Percentiles rank a stretch among this genome's conserved stretches.
Conservation (phyloP, 2,113 vertebrate genomes). For the Pimephales promelas region DNA sequence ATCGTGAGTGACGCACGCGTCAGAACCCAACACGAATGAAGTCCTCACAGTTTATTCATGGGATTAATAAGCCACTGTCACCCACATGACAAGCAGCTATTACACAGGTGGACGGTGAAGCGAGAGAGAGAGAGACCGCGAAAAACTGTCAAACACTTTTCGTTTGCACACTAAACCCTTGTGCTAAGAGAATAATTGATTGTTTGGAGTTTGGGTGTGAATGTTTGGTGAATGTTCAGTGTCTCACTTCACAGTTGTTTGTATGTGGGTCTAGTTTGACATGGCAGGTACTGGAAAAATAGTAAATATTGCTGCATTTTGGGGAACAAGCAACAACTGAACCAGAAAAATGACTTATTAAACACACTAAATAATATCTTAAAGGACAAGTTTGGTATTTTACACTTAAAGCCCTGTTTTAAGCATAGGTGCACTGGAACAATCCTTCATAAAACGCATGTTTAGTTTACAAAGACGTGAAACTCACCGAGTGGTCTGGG, state of each 20-base stretch:
- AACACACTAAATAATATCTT: not conserved
- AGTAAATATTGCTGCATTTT: not conserved
- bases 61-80: not conserved
- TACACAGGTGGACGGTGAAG: conserved; percentile 8
- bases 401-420: too few relatives aligned
- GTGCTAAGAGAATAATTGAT: conserved; percentile 13
- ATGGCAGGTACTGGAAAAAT: not conserved
- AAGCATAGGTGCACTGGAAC: too few relatives aligned
- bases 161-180: conserved; percentile 8
- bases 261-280: not conserved
- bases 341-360: not conserved
- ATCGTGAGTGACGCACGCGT: conserved; percentile 16
- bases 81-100: conserved; percentile 1
- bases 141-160: conserved; percentile 5
- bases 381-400: too few relatives aligned
- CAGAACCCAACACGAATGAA: not conserved
- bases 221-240: not conserved
- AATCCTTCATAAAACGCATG: too few relatives aligned
- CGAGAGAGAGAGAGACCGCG: not conserved
- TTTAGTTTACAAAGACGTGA: too few relatives aligned
- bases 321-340: not conserved
- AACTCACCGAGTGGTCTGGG: too few relatives aligned
- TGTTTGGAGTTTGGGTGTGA: conserved; percentile 29
- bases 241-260: not conserved
- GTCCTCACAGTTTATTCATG: conserved; percentile 34